Base-by-base conservation (phyloP, 2,888 invertebrate genomes). In the Sacculina carcini region DNA sequence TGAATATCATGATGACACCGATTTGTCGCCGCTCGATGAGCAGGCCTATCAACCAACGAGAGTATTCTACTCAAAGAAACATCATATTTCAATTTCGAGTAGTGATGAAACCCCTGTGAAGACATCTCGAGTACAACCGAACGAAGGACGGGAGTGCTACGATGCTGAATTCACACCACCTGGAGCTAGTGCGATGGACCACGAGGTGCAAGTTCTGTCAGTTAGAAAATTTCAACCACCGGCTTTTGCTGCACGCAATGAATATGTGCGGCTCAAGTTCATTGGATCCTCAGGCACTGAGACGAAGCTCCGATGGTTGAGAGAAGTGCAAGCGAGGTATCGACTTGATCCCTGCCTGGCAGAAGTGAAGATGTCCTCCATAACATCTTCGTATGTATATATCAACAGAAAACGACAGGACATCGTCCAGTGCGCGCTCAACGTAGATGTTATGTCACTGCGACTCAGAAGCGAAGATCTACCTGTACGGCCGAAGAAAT, bases 341-440 rank as follows among this genome's bases (percentile, higher is more conserved):
- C 12, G 19, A 34, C 47, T 49, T 23, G 52, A 52, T 48, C 28
- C 6, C 12, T 9, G 38, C 24, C 21, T 48, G 40, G 52, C 49
- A 42, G 40, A 52, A 29, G 47, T 51, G 6, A 49, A 49, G 38
- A 49, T 49, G 42, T 50, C 42, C 16, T 40, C 42, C 10, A 26
- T 51, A 29, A 51, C 40, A 23, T 40, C 40, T 29, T 28, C 34
- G 4, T 49, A 46, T 16, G 49, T 40, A 36, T 40, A 52, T 21
- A 42, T 52, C 5, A 49, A 48, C 12, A 10, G 48, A 14, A 21
- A 16, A 6, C 34, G 1, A n/a, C 5, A n/a, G 32, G 48, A 42
- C 34, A 40, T 52, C 16, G 40, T 52, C 16, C n/a, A 51, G 9
- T 14, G 9, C 29, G 42, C 19, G 14, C 28, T 19, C 31, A 28